Evolutionary conservation across 1,140 invertebrate genomes (phyloP).

Genomic region (Macrocentrus cingulum): DNA sequence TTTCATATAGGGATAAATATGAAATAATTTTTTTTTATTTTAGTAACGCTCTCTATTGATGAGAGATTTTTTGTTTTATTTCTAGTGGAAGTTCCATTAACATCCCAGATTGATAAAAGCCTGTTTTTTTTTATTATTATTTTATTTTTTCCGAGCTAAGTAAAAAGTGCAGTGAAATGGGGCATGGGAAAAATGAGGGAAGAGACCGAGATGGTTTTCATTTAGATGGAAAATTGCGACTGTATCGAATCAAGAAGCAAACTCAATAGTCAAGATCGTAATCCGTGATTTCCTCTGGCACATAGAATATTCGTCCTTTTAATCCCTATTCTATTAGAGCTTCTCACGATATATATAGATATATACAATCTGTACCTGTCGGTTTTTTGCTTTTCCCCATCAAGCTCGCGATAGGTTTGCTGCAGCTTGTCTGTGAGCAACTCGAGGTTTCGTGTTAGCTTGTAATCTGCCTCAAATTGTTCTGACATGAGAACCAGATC

Average conservation of each 20-base stretch:
- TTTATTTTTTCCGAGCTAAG: neutral
- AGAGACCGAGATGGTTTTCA: neutral
- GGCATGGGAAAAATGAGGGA: neutral
- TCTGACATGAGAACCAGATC: conserved; percentile 96
- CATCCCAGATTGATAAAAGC: no score
- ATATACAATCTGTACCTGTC: conserved; percentile 78
- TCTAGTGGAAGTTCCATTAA: no score
- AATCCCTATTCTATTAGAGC: neutral
- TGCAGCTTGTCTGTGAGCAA: conserved; percentile 95
- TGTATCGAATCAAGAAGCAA: conserved; percentile 3
- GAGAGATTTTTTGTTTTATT: no score
- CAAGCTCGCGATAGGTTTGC: conserved; percentile 91
- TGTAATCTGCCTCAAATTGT: conserved; percentile 97
- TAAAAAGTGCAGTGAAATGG: no score
- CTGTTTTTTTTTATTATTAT: neutral
- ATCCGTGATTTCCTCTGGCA: conserved; percentile 10
- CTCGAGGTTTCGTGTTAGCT: conserved; percentile 93
- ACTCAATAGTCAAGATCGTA: neutral
- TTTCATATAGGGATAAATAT: no score
- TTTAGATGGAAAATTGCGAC: neutral
- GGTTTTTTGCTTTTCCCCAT: conserved; percentile 95
- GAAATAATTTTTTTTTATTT: no score
- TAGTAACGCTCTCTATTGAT: no score
- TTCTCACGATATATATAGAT: no score
- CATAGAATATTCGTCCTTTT: neutral